Conservation (phyloP, 2,888 invertebrate species). For the Drosophila nigricruria region DNA sequence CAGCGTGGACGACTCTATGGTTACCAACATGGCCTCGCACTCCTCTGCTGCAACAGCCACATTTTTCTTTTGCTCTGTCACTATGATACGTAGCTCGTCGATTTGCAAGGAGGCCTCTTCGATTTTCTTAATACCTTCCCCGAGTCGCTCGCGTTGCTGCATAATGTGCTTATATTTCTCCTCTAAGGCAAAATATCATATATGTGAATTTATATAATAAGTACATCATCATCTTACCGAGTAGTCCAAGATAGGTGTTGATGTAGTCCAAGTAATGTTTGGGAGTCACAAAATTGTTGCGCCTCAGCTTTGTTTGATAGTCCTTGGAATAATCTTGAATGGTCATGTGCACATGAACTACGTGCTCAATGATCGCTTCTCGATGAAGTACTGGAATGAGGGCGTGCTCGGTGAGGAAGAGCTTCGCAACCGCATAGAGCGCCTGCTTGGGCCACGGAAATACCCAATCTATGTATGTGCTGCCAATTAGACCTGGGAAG, state of each 20-base stretch:
- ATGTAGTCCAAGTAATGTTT: constrained; percentile 96
- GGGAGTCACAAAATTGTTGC: constrained; percentile 95
- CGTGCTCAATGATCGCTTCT: constrained; percentile 91
- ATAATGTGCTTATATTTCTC: constrained; percentile 83
- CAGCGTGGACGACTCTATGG: constrained; percentile 90
- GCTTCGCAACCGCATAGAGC: constrained; percentile 93
- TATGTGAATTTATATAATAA: background rate
- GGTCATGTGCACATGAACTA: constrained; percentile 93
- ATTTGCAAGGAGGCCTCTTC: constrained; percentile 94
- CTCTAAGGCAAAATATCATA: constrained; percentile 56
- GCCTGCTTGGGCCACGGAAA: constrained; percentile 97
- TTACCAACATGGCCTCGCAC: constrained; percentile 91
- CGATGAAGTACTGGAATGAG: constrained; percentile 86
- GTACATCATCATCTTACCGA: constrained; percentile 88
- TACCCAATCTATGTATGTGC: constrained; percentile 97
- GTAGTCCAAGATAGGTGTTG: constrained; percentile 90
- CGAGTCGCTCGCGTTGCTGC: constrained; percentile 82
- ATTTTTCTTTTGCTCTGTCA: constrained; percentile 93
- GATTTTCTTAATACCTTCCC: constrained; percentile 87
- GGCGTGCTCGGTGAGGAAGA: constrained; percentile 91
- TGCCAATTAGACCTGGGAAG: constrained; percentile 96
- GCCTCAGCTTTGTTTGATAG: constrained; percentile 90
- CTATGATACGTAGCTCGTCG: constrained; percentile 91
- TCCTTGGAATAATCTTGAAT: constrained; percentile 90
- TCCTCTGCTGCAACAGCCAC: constrained; percentile 93